phyloP scores from a whole-genome alignment of 1,140 invertebrate species.

The Antheraea pernyi region DNA sequence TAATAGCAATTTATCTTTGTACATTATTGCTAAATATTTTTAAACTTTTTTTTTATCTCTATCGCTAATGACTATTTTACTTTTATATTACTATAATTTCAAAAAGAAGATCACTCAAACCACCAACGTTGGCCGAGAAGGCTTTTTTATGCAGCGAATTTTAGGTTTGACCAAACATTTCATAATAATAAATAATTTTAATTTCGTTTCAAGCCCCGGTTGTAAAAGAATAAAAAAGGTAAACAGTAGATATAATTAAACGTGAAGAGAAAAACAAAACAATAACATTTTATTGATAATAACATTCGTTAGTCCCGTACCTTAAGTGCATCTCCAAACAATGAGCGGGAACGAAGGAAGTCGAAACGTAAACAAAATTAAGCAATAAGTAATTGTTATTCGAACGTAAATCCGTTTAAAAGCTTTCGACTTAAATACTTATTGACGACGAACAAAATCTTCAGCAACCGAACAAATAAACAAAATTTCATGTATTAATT shows the following conservation, averaged over 20 bases:
- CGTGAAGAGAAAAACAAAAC: not conserved
- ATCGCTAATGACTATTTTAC: too few species aligned
- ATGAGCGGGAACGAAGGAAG: constrained; percentile 17
- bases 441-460: constrained; percentile 40
- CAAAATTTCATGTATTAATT: constrained; percentile 40
- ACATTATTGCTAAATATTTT: too few species aligned
- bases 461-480: constrained; percentile 37
- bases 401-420: constrained; percentile 35
- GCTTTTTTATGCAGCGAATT: too few species aligned
- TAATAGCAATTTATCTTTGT: too few species aligned
- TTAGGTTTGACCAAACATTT: too few species aligned
- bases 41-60: too few species aligned
- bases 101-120: too few species aligned
- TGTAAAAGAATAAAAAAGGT: not conserved
- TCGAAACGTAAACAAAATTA: constrained; percentile 29
- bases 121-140: too few species aligned
- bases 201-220: too few species aligned
- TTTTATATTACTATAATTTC: too few species aligned
- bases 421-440: constrained; percentile 45
- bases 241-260: not conserved
- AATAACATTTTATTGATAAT: constrained; percentile 4
- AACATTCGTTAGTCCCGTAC: constrained; percentile 10
- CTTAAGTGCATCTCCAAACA: constrained; percentile 17
- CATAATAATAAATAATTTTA: too few species aligned
- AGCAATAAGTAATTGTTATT: constrained; percentile 40